Evolutionary conservation across 1,140 invertebrate species (phyloP).

Genomic region (Drosophila paulistorum): DNA sequence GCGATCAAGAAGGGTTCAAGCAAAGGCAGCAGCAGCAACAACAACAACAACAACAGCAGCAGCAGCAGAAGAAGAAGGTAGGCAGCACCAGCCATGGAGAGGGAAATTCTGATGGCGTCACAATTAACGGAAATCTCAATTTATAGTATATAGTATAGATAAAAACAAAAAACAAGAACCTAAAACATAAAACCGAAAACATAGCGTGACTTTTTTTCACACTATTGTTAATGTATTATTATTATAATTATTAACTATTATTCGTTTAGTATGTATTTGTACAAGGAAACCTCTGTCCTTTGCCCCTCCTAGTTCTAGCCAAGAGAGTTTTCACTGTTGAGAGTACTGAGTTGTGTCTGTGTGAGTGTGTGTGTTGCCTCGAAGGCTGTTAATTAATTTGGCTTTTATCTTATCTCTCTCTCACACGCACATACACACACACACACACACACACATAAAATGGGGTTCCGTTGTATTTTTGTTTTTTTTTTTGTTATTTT

Average conservation of each 20-base stretch:
- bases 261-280: neutral
- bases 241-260: conserved; percentile 19
- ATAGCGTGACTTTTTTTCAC: conserved; percentile 8
- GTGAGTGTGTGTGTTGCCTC: conserved; percentile 28
- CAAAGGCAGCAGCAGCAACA: conserved; percentile 55
- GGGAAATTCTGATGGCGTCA: conserved; percentile 43
- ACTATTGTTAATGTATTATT: conserved; percentile 13
- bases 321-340: neutral
- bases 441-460: conserved; percentile 25
- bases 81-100: conserved; percentile 49
- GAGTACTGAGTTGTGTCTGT: conserved; percentile 8
- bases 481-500: conserved; percentile 15
- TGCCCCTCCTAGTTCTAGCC: no score
- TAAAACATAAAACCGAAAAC: neutral
- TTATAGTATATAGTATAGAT: conserved; percentile 38
- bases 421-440: neutral
- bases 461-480: conserved; percentile 57
- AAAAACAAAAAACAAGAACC: conserved; percentile 15
- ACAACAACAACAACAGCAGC: conserved; percentile 39
- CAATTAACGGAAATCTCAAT: conserved; percentile 75
- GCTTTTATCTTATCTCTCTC: conserved; percentile 66
- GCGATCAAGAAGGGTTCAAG: conserved; percentile 26
- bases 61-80: conserved; percentile 59
- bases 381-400: conserved; percentile 74
- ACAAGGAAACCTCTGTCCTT: no score